Conservation (phyloP, 2,113 vertebrate species). For the Megaleporinus macrocephalus region DNA sequence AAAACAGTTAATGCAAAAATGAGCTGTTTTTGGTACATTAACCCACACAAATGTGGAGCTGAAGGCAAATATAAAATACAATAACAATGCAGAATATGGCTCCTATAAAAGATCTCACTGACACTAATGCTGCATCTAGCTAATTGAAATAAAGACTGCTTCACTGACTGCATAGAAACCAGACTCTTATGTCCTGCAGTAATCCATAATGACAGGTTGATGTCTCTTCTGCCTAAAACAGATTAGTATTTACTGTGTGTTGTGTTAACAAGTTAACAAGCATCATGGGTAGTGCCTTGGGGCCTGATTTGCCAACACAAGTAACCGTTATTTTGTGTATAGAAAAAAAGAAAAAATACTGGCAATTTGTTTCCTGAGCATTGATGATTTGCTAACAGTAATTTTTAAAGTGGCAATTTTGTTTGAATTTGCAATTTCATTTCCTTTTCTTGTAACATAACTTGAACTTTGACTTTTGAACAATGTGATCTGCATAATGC, state of each 20-base stretch:
- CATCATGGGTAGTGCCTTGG: background rate
- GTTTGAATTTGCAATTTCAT: background rate
- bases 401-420: background rate
- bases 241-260: slow-evolving; percentile 7
- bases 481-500: background rate
- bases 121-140: background rate
- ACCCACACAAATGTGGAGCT: no score
- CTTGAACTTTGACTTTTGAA: background rate
- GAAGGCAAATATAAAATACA: no score
- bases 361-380: background rate
- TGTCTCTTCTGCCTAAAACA: background rate
- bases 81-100: no score
- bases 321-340: slow-evolving; percentile 1
- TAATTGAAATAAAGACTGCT: background rate
- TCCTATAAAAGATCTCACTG: background rate
- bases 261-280: slow-evolving; percentile 23
- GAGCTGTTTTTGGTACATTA: no score
- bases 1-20: background rate
- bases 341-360: background rate
- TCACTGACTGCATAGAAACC: background rate
- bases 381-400: background rate
- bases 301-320: background rate
- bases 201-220: slow-evolving; percentile 14
- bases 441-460: background rate
- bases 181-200: background rate